phyloP scores from a whole-genome alignment of 2,113 vertebrate genomes.

The Chiloscyllium plagiosum region DNA sequence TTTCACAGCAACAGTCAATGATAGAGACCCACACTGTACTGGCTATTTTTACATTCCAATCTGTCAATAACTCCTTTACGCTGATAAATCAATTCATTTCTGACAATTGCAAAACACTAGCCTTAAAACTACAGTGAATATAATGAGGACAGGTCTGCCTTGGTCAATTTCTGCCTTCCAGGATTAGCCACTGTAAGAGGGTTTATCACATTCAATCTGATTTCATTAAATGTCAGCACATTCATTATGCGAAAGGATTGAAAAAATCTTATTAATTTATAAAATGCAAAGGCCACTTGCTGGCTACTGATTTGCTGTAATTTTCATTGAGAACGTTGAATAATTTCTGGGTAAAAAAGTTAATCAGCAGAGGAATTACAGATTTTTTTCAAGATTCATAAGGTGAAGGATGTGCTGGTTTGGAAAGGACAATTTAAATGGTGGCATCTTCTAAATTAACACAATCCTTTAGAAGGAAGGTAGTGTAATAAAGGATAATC shows the following conservation, averaged over 20 bases:
- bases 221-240: not conserved
- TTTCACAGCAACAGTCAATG: not conserved
- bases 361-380: not conserved
- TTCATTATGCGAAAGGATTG: not conserved
- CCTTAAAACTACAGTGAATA: not conserved
- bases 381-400: not conserved
- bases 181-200: not conserved
- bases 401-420: not conserved
- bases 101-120: not conserved
- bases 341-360: not conserved
- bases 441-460: not conserved
- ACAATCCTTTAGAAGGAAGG: not conserved
- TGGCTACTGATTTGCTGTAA: not conserved
- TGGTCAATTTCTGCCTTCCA: no score
- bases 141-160: not conserved
- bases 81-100: not conserved
- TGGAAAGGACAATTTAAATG: not conserved
- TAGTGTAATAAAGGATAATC: no score
- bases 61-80: not conserved
- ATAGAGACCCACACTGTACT: not conserved
- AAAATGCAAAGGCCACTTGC: not conserved
- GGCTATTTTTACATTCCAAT: not conserved
- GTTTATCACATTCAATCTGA: not conserved
- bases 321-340: not conserved
- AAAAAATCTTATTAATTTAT: not conserved